A percentile compares a stretch with the other conserved stretches of the same genome.
phyloP scores from a whole-genome alignment of 1,140 invertebrate genomes.

The Eciton burchellii region DNA sequence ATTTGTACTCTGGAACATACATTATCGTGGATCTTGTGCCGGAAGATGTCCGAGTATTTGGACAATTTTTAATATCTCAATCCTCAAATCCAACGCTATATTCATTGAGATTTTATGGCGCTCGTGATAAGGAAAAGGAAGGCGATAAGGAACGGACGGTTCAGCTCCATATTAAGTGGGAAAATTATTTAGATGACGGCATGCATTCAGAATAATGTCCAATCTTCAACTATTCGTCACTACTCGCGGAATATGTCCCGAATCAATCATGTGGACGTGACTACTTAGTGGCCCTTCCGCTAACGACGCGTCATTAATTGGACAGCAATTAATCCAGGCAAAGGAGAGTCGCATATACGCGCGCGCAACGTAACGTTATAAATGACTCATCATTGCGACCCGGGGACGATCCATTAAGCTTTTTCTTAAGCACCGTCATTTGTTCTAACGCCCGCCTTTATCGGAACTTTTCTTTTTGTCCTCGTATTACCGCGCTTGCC shows the following conservation, averaged over 20 bases:
- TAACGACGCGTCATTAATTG: slow-evolving; percentile 76
- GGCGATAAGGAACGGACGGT: background rate
- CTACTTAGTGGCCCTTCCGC: slow-evolving; percentile 45
- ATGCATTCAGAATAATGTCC: slow-evolving; percentile 38
- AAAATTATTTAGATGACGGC: background rate
- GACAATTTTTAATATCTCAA: background rate
- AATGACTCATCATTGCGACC: slow-evolving; percentile 75
- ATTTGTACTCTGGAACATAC: no score
- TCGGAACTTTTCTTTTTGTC: slow-evolving; percentile 64
- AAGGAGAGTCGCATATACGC: slow-evolving; percentile 48
- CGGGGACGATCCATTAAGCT: slow-evolving; percentile 75
- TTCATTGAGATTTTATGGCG: background rate
- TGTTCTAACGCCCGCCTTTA: slow-evolving; percentile 71
- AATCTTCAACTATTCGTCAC: slow-evolving; percentile 40
- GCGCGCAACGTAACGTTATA: slow-evolving; percentile 73
- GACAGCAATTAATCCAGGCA: slow-evolving; percentile 77
- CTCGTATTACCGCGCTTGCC: slow-evolving; percentile 65
- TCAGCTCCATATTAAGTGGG: background rate
- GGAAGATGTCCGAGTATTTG: background rate
- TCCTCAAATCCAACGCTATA: background rate
- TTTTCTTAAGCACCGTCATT: slow-evolving; percentile 73
- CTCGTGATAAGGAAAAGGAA: background rate
- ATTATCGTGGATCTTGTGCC: no score
- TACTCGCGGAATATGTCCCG: slow-evolving; percentile 37
- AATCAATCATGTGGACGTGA: slow-evolving; percentile 57